These are phyloP conservation scores for Syngnathus rostellatus DNA, from an alignment of 2,797 vertebrate species.

Conservation along the genomic window DNA sequence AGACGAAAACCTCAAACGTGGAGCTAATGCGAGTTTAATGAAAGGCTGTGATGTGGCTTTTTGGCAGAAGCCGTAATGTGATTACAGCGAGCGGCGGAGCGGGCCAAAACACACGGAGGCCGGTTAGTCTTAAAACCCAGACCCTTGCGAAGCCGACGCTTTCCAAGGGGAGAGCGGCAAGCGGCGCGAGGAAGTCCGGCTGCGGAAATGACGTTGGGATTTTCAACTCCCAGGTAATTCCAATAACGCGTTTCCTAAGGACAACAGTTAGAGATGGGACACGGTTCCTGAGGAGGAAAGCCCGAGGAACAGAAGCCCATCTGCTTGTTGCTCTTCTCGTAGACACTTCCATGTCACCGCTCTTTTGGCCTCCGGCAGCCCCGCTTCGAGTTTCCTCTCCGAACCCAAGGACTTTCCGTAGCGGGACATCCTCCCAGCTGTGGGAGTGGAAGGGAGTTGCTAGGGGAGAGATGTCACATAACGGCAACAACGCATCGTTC, in stretches of 20 bases:
- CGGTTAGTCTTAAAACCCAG: slow-evolving; percentile 32
- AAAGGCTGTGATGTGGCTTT: slow-evolving; percentile 61
- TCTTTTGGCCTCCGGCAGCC: slow-evolving; percentile 38
- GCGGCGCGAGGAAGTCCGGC: neutral
- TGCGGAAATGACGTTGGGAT: neutral
- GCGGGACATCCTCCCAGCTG: slow-evolving; percentile 60
- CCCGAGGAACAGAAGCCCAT: slow-evolving; percentile 65
- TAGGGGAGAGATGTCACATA: slow-evolving; percentile 16
- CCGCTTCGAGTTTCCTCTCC: slow-evolving; percentile 59
- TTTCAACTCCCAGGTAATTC: slow-evolving; percentile 1
- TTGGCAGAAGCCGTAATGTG: slow-evolving; percentile 54
- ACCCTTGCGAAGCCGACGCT: slow-evolving; percentile 9
- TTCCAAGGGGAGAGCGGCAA: neutral
- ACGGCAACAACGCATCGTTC: slow-evolving; percentile 24
- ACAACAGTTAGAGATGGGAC: slow-evolving; percentile 45
- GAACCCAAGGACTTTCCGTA: slow-evolving; percentile 66
- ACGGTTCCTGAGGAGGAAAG: slow-evolving; percentile 62
- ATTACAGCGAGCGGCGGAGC: slow-evolving; percentile 46
- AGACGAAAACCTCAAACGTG: slow-evolving; percentile 49
- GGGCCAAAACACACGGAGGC: slow-evolving; percentile 43
- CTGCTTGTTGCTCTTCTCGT: slow-evolving; percentile 49
- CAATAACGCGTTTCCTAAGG: slow-evolving; percentile 7
- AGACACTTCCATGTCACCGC: slow-evolving; percentile 60
- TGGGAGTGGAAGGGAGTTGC: slow-evolving; percentile 35
- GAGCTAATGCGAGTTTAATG: slow-evolving; percentile 67